These are phyloP conservation scores for Zonotrichia leucophrys DNA, from an alignment of 2,113 vertebrate species.

Conservation along the genomic window DNA sequence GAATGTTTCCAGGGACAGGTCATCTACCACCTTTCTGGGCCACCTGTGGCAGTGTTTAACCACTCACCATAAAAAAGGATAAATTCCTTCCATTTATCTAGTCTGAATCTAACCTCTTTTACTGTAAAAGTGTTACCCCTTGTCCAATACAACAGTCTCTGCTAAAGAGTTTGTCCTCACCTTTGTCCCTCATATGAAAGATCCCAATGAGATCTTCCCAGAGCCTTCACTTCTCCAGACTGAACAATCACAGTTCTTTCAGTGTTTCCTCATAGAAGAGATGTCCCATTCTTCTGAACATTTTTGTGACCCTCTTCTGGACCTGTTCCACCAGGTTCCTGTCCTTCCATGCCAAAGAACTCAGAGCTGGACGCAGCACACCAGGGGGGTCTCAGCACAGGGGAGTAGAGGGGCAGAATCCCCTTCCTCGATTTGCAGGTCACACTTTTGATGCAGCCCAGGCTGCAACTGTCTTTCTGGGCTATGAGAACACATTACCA, in stretches of 20 bases:
- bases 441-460: not conserved
- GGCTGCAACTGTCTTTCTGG: not conserved
- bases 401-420: not conserved
- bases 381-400: not conserved
- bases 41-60: not conserved
- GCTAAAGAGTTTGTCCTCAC: not conserved
- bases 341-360: not conserved
- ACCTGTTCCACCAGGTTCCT: not conserved
- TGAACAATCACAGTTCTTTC: not conserved
- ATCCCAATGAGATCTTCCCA: rapidly evolving
- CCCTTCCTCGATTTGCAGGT: not conserved
- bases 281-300: too few species aligned
- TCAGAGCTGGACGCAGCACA: not conserved
- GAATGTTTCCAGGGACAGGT: not conserved
- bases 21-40: not conserved
- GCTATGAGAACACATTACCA: rapidly evolving
- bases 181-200: not conserved
- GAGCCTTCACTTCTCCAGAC: not conserved
- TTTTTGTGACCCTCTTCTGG: not conserved
- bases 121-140: not conserved
- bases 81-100: not conserved
- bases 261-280: not conserved
- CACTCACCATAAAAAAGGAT: not conserved
- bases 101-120: not conserved
- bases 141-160: not conserved